These are phyloP conservation scores for Ctenosaura bakeri DNA, from an alignment of 2,797 vertebrate species.

Conservation along the genomic window DNA sequence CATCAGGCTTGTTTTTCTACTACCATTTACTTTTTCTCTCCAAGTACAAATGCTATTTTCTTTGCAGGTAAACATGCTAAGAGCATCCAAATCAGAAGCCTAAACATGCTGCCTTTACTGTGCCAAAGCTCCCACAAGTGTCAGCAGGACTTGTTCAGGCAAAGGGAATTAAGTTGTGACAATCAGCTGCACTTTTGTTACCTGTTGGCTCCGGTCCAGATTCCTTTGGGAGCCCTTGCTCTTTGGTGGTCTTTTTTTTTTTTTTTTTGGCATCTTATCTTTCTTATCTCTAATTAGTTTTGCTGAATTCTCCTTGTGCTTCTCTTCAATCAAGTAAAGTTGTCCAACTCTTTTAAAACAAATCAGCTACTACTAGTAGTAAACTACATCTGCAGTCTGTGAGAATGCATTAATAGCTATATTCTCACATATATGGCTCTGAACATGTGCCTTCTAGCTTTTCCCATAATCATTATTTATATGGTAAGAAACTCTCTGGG, in stretches of 20 bases:
- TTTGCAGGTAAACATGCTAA: not conserved
- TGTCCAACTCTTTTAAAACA: conserved; percentile 52
- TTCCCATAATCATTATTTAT: conserved; percentile 49
- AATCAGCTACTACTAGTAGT: conserved; percentile 63
- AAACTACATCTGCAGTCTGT: conserved; percentile 73
- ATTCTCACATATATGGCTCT: conserved; percentile 61
- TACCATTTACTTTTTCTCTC: fast-evolving
- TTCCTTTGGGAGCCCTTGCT: conserved; percentile 53
- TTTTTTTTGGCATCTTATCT: conserved; percentile 74
- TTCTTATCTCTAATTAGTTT: conserved; percentile 78
- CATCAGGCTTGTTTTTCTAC: not conserved
- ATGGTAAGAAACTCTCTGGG: conserved; percentile 27
- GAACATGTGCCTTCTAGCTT: conserved; percentile 58
- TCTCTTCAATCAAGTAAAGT: conserved; percentile 56
- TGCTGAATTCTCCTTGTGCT: conserved; percentile 70
- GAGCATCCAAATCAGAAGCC: not conserved
- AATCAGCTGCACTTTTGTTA: conserved; percentile 49
- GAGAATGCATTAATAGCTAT: conserved; percentile 59
- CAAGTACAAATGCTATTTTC: not conserved
- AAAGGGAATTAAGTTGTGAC: not conserved
- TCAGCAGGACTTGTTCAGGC: conserved; percentile 35
- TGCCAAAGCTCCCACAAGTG: conserved; percentile 24
- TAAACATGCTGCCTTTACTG: not conserved
- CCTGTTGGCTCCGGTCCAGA: conserved; percentile 46
- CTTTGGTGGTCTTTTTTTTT: conserved; percentile 77